phyloP scores from a whole-genome alignment of 2,113 vertebrate species.

The Jaculus jaculus region DNA sequence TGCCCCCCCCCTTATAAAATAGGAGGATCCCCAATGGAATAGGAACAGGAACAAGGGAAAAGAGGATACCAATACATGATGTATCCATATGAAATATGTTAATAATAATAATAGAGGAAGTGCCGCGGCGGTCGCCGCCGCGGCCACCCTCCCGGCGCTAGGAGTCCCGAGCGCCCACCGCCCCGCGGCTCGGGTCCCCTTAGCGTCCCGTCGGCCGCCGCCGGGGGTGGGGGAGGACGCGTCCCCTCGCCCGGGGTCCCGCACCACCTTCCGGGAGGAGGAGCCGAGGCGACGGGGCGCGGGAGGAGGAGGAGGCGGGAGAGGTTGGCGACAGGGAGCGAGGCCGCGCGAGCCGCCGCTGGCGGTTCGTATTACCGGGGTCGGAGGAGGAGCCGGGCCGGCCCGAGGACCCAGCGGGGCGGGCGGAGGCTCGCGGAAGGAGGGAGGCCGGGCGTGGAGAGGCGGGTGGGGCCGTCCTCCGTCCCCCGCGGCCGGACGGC shows the following conservation, averaged over 20 bases:
- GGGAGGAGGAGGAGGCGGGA: constrained; percentile 27
- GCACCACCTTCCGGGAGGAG: constrained; percentile 51
- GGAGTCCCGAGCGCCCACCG: neutral
- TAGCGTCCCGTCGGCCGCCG: neutral
- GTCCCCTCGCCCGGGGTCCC: neutral
- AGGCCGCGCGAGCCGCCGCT: constrained; percentile 56
- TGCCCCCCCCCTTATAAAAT: too few species aligned
- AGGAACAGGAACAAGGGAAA: too few species aligned
- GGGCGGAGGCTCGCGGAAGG: neutral
- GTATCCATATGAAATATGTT: too few species aligned
- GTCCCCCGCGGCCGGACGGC: too few species aligned
- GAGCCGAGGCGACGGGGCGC: constrained; percentile 29
- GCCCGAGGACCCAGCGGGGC: neutral
- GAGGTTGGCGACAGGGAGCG: neutral
- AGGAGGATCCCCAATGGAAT: too few species aligned
- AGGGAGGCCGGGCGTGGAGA: neutral
- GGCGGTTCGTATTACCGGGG: constrained; percentile 78
- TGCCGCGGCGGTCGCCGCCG: constrained; percentile 69
- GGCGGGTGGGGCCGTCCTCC: neutral
- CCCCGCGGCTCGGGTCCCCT: neutral
- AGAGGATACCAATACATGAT: too few species aligned
- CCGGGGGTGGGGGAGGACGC: neutral
- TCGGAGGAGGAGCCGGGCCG: constrained; percentile 58
- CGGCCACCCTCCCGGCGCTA: neutral
- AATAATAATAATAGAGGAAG: too few species aligned